These are phyloP conservation scores for Pipistrellus pipistrellus DNA, from an alignment of 2,797 vertebrate genomes.

Conservation along the genomic window DNA sequence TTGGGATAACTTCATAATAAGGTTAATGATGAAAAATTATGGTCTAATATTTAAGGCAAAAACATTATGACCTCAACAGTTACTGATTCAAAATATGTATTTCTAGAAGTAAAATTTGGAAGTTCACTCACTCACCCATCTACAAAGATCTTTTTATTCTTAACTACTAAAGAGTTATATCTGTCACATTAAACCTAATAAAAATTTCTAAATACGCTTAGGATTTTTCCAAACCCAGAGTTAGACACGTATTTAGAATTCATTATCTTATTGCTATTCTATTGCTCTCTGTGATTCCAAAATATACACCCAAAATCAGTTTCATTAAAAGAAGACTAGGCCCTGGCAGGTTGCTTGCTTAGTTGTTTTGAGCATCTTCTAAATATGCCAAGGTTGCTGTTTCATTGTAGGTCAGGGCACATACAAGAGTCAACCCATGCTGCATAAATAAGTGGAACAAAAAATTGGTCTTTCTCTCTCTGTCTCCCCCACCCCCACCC, in stretches of 20 bases:
- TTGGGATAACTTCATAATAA: slow-evolving; percentile 50
- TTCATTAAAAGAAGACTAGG: slow-evolving; percentile 44
- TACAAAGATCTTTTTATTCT: slow-evolving; percentile 4
- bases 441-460: neutral
- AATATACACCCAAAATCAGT: neutral
- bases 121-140: neutral
- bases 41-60: slow-evolving; percentile 41
- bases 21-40: neutral
- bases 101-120: neutral
- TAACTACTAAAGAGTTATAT: slow-evolving; percentile 41
- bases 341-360: neutral
- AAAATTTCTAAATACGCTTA: slow-evolving; percentile 55
- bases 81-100: neutral
- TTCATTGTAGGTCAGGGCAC: neutral
- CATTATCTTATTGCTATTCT: slow-evolving; percentile 11
- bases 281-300: neutral
- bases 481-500: no score
- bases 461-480: neutral
- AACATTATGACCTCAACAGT: neutral
- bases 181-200: slow-evolving; percentile 50
- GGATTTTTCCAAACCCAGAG: slow-evolving; percentile 17
- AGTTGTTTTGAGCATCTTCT: neutral
- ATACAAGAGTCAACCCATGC: neutral
- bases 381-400: neutral
- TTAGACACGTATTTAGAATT: slow-evolving; percentile 44